Base-by-base conservation (phyloP, 2,797 vertebrate species). In the Platalea minor region DNA sequence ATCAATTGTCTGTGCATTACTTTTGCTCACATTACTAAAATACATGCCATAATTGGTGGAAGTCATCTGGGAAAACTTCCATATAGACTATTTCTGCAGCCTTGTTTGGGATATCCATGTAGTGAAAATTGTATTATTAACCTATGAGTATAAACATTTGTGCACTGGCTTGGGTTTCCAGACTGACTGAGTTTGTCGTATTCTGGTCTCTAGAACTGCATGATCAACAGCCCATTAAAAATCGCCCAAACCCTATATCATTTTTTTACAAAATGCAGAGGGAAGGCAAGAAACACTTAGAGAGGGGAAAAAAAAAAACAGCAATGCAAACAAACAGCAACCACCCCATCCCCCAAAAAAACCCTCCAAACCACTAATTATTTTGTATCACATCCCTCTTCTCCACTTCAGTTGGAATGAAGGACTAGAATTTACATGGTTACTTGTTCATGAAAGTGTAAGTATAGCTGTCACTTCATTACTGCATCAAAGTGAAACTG, bases 341-440 rank as follows among this genome's bases (percentile, higher is more conserved):
- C 11, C 18, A 10, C 5, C 8, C 5, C 3, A 1, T 8, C 11
- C 18, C 23, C 10, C 6, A 1, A 25, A 46, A 48, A 31, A 26
- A 1, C 2, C 5, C 17, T 53, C 7, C 9, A 57, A 84, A 28
- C 2, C 6, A 39, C 15, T 12, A 50, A 51, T 53, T 54, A 29
- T 43, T 33, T 60, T 51, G 20, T n/a, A 37, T 59, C 5, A 48
- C 19, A 68, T 21, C 5, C 5, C 8, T 43, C 45, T 69, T 64
- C 37, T 51, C 17, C 26, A 60, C 19, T n/a, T 80, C 9, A 61
- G 13, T 3, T 46, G 31, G 41, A 80, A 76, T 39, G 23, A 78
- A 65, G 43, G 21, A 63, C 46, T 78, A 54, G 53, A 77, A 88
- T 57, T 76, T 57, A 50, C n/a, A 31, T 33, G 10, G 29, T 31